These are phyloP conservation scores for Fistularia tabacaria DNA, from an alignment of 2,797 vertebrate species.

Conservation along the genomic window DNA sequence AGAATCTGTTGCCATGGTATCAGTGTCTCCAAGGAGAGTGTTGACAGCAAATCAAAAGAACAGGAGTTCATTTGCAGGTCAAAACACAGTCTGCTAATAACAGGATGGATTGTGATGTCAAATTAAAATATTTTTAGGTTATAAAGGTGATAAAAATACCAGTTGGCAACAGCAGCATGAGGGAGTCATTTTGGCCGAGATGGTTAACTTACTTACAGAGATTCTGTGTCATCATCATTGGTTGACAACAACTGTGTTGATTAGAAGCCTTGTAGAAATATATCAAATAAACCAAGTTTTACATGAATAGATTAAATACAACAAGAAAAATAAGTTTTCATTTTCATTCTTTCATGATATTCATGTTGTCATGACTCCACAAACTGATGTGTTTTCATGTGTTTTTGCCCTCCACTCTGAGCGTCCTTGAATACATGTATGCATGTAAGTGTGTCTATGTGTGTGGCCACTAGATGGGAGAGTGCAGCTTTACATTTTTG, in stretches of 20 bases:
- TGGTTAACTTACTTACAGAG: too few species aligned
- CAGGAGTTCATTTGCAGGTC: conserved; percentile 43
- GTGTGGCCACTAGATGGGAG: conserved; percentile 72
- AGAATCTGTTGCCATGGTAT: conserved; percentile 28
- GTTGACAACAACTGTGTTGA: too few species aligned
- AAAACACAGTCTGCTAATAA: conserved; percentile 18
- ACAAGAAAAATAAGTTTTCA: not conserved
- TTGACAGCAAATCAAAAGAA: conserved; percentile 56
- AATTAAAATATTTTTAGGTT: conserved; percentile 23
- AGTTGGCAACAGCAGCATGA: not conserved
- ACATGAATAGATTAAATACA: not conserved
- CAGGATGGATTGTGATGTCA: conserved; percentile 21
- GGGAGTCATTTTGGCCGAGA: not conserved
- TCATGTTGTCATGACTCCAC: not conserved
- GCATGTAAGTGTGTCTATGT: conserved; percentile 20
- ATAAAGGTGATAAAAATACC: too few species aligned
- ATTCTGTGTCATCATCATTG: too few species aligned
- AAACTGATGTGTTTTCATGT: too few species aligned
- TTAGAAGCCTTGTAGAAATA: too few species aligned
- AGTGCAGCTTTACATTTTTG: conserved; percentile 45
- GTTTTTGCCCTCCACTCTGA: too few species aligned
- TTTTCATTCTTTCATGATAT: not conserved
- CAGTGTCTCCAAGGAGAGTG: conserved; percentile 32
- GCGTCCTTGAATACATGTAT: not conserved
- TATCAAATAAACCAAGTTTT: too few species aligned